Evolutionary conservation across 2,888 invertebrate genomes (phyloP).

Genomic region (Branchipolynoe longqiensis): DNA sequence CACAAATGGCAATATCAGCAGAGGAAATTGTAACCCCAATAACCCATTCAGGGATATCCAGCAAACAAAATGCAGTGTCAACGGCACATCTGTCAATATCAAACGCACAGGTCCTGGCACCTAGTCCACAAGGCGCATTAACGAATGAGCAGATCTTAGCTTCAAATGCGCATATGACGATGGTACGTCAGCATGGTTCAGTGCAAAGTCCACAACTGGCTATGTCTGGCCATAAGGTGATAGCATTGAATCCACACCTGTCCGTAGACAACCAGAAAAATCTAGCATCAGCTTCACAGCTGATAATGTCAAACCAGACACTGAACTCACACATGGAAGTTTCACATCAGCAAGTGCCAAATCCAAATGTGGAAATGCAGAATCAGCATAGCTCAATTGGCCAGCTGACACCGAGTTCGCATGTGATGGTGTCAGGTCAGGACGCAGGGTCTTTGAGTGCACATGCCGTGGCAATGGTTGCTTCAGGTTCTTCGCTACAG

Average conservation of each 20-base stretch:
- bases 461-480: not conserved
- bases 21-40: not conserved
- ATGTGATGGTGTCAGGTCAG: not conserved
- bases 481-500: not conserved
- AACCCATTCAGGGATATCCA: not conserved
- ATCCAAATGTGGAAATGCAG: not conserved
- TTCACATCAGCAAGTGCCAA: not conserved
- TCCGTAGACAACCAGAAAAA: no score
- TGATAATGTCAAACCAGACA: no score
- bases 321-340: no score
- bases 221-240: no score
- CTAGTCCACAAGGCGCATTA: not conserved
- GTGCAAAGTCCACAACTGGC: no score
- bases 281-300: no score
- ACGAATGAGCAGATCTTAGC: not conserved
- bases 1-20: not conserved
- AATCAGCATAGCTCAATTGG: not conserved
- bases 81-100: not conserved
- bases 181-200: not conserved
- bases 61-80: no score
- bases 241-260: no score
- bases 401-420: not conserved
- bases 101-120: not conserved
- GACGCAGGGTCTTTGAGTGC: not conserved
- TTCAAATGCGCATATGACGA: not conserved